These are phyloP conservation scores for Plodia interpunctella DNA, from an alignment of 1,140 invertebrate species.

Conservation along the genomic window DNA sequence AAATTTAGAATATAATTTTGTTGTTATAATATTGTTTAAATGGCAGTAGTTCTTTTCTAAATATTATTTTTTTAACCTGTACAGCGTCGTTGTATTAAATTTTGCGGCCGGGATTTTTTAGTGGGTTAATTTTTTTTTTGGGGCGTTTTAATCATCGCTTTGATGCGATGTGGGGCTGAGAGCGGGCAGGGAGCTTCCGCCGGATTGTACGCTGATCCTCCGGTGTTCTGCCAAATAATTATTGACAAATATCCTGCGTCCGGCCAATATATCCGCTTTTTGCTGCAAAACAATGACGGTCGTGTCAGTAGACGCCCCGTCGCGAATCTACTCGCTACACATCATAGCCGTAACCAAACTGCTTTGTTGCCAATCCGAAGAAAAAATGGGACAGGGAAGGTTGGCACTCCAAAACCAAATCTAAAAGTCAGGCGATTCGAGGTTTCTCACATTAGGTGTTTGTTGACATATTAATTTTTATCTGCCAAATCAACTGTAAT, in stretches of 20 bases:
- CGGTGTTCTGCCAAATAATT: slow-evolving; percentile 78
- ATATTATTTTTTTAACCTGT: background rate
- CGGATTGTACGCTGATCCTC: slow-evolving; percentile 77
- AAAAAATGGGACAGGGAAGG: slow-evolving; percentile 29
- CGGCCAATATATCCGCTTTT: slow-evolving; percentile 78
- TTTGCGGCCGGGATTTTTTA: slow-evolving; percentile 20
- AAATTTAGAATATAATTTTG: slow-evolving; percentile 25
- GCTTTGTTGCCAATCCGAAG: slow-evolving; percentile 32
- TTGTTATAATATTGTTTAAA: slow-evolving; percentile 21
- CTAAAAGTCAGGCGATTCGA: background rate
- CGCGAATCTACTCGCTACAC: slow-evolving; percentile 14
- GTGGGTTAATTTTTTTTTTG: slow-evolving; percentile 25
- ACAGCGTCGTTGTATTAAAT: slow-evolving; percentile 5
- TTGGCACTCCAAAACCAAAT: slow-evolving; percentile 41
- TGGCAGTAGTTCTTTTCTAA: slow-evolving; percentile 28
- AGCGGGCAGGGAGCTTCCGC: slow-evolving; percentile 68
- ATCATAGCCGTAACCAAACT: slow-evolving; percentile 22
- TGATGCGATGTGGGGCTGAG: slow-evolving; percentile 73
- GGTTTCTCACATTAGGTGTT: no score
- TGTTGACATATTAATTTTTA: no score
- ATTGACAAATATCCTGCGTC: slow-evolving; percentile 78
- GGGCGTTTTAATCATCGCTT: slow-evolving; percentile 64
- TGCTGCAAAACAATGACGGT: slow-evolving; percentile 75
- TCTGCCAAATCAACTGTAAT: no score
- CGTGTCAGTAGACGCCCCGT: slow-evolving; percentile 51